phyloP scores from a whole-genome alignment of 2,113 vertebrate species.

The Ailurus styani region DNA sequence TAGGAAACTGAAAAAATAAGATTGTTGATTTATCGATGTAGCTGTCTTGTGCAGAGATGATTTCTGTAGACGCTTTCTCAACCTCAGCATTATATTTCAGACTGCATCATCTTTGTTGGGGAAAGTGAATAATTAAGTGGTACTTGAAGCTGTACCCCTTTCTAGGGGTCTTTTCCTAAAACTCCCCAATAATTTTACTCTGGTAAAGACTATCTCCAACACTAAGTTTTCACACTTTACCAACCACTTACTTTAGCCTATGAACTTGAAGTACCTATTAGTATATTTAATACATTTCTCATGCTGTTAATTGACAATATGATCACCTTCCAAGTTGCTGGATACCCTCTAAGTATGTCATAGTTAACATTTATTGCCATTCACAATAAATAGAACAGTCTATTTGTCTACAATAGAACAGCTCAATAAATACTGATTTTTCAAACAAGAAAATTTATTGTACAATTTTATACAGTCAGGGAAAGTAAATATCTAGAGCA shows the following conservation, averaged over 20 bases:
- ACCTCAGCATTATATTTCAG: not conserved
- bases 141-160: not conserved
- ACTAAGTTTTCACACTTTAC: not conserved
- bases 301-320: not conserved
- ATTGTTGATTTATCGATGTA: not conserved
- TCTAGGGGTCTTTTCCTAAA: not conserved
- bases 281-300: not conserved
- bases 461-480: not conserved
- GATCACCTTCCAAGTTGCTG: not conserved
- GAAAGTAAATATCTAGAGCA: not conserved
- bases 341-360: not conserved
- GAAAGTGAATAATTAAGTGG: not conserved
- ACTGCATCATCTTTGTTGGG: not conserved
- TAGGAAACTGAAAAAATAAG: not conserved
- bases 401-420: not conserved
- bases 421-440: not conserved
- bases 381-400: constrained; percentile 11
- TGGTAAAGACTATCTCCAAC: not conserved
- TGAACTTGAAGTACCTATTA: not conserved
- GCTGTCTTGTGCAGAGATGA: not conserved
- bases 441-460: not conserved
- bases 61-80: not conserved
- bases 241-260: not conserved
- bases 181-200: not conserved
- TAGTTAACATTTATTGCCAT: not conserved